Evolutionary conservation across 2,113 vertebrate species (phyloP).

Genomic region (Tachysurus vachellii): DNA sequence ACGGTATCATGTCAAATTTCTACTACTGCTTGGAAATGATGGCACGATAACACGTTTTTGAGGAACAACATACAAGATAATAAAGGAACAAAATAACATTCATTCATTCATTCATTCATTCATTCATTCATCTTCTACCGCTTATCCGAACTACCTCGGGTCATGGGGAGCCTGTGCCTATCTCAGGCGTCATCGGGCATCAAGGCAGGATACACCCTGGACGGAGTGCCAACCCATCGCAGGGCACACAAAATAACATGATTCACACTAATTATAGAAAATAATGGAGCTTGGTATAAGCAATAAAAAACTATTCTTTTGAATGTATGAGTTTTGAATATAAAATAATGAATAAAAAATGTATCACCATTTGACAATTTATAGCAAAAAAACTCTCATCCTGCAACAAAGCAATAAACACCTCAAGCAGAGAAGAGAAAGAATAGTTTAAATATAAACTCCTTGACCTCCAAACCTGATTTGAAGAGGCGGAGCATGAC

Average conservation of each 20-base stretch:
- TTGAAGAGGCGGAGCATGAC: not conserved
- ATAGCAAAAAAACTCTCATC: not conserved
- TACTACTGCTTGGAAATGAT: conserved; percentile 23
- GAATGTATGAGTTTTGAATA: not conserved
- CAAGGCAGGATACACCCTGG: no score
- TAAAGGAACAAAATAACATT: not conserved
- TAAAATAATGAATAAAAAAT: not conserved
- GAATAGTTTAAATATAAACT: not conserved
- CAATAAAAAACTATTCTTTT: no score
- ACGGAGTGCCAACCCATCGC: no score
- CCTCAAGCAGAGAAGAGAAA: not conserved
- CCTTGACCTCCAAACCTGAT: not conserved
- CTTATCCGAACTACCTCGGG: no score
- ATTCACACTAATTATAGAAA: not conserved
- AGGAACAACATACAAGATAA: not conserved
- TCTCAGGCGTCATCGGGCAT: no score
- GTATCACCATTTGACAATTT: not conserved
- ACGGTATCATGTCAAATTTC: conserved; percentile 6
- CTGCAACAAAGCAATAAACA: not conserved
- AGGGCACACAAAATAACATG: not conserved
- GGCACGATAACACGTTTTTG: not conserved
- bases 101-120: no score
- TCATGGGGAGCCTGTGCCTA: no score
- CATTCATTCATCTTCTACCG: no score
- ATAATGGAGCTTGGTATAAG: not conserved